phyloP scores from a whole-genome alignment of 2,113 vertebrate species.

The Puntigrus tetrazona region DNA sequence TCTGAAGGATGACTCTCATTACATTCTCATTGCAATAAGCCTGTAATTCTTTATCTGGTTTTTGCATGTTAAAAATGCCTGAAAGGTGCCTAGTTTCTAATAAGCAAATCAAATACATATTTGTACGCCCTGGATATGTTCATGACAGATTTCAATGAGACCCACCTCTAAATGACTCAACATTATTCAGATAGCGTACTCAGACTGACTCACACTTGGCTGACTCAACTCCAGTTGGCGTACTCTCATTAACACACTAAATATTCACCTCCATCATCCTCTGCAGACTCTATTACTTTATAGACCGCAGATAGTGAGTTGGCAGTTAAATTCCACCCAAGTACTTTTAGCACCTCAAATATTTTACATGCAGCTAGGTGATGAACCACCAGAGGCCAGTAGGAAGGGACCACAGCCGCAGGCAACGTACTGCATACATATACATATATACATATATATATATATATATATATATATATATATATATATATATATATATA shows the following conservation, averaged over 20 bases:
- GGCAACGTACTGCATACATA: slow-evolving; percentile 32
- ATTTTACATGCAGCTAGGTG: slow-evolving; percentile 56
- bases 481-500: background rate
- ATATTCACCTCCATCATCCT: background rate
- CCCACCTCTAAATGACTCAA: slow-evolving; percentile 29
- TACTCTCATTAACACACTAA: slow-evolving; percentile 24
- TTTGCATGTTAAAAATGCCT: background rate
- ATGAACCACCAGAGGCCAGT: slow-evolving; percentile 55
- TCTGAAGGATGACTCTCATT: background rate
- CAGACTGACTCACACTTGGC: slow-evolving; percentile 36
- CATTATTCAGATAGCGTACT: slow-evolving; percentile 28
- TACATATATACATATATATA: slow-evolving; percentile 59
- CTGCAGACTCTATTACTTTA: slow-evolving; percentile 18
- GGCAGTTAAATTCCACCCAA: slow-evolving; percentile 13
- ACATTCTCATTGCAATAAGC: background rate
- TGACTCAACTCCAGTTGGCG: slow-evolving; percentile 33
- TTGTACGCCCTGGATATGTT: background rate
- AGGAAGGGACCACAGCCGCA: slow-evolving; percentile 52
- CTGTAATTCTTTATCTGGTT: background rate
- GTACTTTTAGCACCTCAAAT: slow-evolving; percentile 42
- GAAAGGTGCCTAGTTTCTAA: background rate
- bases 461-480: no score
- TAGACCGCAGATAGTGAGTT: slow-evolving; percentile 9
- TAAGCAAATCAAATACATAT: background rate
- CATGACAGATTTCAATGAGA: background rate